Evolutionary conservation across 2,113 vertebrate species (phyloP), one percentile per base, ranked within the genome.

Genomic region (Patagioenas fasciata): DNA sequence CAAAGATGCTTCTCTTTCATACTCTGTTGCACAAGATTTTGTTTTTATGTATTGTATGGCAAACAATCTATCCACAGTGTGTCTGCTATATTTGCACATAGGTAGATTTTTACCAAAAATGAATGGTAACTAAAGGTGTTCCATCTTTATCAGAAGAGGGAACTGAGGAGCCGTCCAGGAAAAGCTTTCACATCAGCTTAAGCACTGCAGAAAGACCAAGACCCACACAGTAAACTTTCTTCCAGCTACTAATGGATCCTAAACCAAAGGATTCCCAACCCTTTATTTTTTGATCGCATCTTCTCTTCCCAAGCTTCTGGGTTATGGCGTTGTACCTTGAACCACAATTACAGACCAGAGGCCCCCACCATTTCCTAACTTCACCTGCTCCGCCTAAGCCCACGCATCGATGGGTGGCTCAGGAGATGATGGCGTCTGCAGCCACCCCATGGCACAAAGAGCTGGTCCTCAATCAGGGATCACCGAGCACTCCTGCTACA

Each of bases 391-490:
- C 66, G 34, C 74, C 58, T 26, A 20, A 20, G 51, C 21, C 2
- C 0, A 5, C 9, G 1, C 32, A 10, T 14, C 1, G 0, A 18
- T 2, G 74, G 18, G 14, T 3, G 3, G 38, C 18, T 61, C 4
- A 2, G 75, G 34, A 10, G 3, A 2, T 1, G 0, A 3, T 10
- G 1, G 13, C 62, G 6, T 5, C 51, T 34, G 13, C 15, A 51
- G 50, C 36, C 23, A 1, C 2, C 4, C 4, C 26, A 5, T 1
- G 32, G 44, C 31, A 67, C 42, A 47, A 29, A 9, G 2, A 38
- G 44, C 26, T 34, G 14, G 2, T 3, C n/a, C 54, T 1, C 2
- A 38, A 18, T 6, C 34, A 40, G 38, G 15, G 12, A 11, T 21
- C 15, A 11, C 20, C n/a, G 44, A 47, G 18, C 44, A 10, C 44